These are phyloP conservation scores for Anabacerthia variegaticeps DNA, from an alignment of 2,797 vertebrate genomes.

Conservation along the genomic window DNA sequence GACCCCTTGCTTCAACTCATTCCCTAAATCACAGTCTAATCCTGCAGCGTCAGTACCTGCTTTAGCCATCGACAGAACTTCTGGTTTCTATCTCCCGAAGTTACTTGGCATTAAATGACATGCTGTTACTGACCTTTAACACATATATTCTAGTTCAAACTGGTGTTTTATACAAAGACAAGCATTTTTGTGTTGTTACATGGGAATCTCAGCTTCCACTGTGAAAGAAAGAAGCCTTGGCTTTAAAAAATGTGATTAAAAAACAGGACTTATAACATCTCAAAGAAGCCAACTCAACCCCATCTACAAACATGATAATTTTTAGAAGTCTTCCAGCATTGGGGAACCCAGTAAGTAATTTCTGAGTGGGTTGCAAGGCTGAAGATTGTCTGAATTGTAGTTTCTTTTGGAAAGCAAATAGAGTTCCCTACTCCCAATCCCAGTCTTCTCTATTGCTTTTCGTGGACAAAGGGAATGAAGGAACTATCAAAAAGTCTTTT, in stretches of 20 bases:
- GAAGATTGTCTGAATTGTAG: background rate
- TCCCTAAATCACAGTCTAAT: background rate
- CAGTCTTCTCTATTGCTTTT: background rate
- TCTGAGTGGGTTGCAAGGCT: background rate
- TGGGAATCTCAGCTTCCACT: background rate
- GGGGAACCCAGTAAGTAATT: background rate
- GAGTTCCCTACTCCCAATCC: background rate
- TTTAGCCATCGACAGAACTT: background rate
- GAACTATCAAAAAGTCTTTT: background rate
- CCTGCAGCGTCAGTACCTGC: background rate
- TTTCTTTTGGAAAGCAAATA: background rate
- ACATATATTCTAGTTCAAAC: background rate
- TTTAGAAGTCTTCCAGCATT: background rate
- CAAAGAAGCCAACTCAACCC: background rate
- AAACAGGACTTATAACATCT: background rate
- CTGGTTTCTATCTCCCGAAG: background rate
- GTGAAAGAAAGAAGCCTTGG: background rate
- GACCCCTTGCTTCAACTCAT: background rate
- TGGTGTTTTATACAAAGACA: background rate
- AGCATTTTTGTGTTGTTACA: background rate
- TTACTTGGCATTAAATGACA: background rate
- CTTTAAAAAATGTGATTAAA: background rate
- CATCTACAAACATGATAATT: background rate
- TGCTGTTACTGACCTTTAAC: background rate
- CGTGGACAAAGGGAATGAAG: background rate